These are phyloP conservation scores for Hymenochirus boettgeri DNA, from an alignment of 2,113 vertebrate species.

Conservation along the genomic window DNA sequence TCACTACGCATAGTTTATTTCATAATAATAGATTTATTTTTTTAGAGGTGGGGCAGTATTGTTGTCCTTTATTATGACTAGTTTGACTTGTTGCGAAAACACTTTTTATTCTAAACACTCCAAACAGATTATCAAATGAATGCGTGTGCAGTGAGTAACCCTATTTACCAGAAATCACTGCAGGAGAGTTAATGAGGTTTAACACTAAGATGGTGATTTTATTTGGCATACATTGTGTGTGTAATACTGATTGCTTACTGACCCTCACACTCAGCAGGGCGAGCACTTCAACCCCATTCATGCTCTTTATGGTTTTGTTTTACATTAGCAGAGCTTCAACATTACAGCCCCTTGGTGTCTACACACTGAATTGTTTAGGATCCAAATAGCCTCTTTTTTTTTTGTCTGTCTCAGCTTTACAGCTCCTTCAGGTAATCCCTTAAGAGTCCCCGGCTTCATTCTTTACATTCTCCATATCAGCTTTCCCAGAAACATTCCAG, in stretches of 20 bases:
- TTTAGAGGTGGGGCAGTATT: no score
- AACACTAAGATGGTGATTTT: not conserved
- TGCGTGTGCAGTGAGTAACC: not conserved
- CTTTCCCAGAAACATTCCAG: slow-evolving; percentile 47
- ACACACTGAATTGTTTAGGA: not conserved
- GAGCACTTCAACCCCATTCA: not conserved
- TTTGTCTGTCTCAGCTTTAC: slow-evolving; percentile 10
- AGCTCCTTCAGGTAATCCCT: slow-evolving; percentile 44
- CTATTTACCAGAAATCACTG: not conserved
- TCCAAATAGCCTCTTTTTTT: not conserved
- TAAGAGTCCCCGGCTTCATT: slow-evolving; percentile 27
- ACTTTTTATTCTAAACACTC: not conserved
- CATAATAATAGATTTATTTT: no score
- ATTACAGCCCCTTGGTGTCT: not conserved
- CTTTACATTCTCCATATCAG: slow-evolving; percentile 38
- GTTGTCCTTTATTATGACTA: no score
- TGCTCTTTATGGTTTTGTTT: not conserved
- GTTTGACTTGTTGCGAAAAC: no score
- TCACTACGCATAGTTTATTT: no score
- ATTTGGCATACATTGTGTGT: not conserved
- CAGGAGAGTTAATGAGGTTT: not conserved
- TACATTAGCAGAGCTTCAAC: not conserved
- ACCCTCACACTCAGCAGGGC: not conserved
- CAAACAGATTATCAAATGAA: not conserved
- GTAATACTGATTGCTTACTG: not conserved